Conservation (phyloP, 2,888 invertebrate genomes). For the Thecophora atra region DNA sequence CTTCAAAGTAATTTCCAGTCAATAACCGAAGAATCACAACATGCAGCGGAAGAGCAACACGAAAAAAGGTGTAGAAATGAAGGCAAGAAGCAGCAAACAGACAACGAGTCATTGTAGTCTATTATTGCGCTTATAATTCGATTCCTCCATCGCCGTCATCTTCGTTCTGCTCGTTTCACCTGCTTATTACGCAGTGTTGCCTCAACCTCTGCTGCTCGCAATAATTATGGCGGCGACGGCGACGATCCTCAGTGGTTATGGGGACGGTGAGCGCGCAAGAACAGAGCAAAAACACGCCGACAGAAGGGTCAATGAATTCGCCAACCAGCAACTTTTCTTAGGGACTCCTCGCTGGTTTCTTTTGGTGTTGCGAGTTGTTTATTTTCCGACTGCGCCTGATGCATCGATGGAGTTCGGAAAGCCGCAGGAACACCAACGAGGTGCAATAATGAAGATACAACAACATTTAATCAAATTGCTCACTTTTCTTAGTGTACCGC, state of each 20-base stretch:
- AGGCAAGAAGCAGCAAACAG: not conserved
- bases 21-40: conserved; percentile 13
- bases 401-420: conserved; percentile 15
- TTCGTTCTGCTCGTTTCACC: not conserved
- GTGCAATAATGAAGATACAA: not conserved
- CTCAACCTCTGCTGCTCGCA: conserved; percentile 15
- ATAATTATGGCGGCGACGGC: not conserved
- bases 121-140: not conserved
- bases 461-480: too few relatives aligned
- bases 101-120: not conserved
- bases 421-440: not conserved
- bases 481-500: too few relatives aligned
- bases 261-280: not conserved
- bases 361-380: not conserved
- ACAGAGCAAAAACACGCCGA: not conserved
- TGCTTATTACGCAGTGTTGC: not conserved
- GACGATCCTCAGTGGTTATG: not conserved
- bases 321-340: conserved; percentile 4
- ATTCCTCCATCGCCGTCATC: not conserved
- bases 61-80: not conserved
- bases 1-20: not conserved
- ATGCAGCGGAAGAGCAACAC: not conserved
- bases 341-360: not conserved
- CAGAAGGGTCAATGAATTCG: conserved; percentile 32
- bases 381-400: not conserved